Evolutionary conservation across 2,113 vertebrate genomes (phyloP).

Genomic region (Brachypteracias leptosomus): DNA sequence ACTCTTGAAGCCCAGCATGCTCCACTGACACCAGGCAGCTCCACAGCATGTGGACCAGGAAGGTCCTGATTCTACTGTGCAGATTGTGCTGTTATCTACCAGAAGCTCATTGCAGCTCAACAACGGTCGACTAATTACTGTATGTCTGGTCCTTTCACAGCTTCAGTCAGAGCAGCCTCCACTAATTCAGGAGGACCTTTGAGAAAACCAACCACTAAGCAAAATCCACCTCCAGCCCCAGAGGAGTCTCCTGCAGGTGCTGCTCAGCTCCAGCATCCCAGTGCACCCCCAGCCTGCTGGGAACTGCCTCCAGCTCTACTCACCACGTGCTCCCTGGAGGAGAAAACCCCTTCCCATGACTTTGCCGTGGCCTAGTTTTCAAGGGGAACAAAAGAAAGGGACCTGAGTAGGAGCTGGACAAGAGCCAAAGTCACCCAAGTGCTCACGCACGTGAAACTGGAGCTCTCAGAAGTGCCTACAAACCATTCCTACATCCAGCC

Average conservation of each 20-base stretch:
- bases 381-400: background rate
- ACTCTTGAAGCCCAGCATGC: background rate
- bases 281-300: background rate
- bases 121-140: background rate
- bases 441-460: accelerated
- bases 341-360: background rate
- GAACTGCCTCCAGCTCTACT: background rate
- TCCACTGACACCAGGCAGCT: background rate
- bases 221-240: background rate
- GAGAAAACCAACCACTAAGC: background rate
- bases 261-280: background rate
- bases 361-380: background rate
- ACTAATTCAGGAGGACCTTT: background rate
- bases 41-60: accelerated
- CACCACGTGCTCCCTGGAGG: background rate
- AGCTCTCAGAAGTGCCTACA: background rate
- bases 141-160: background rate
- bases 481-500: background rate
- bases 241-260: background rate
- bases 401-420: background rate
- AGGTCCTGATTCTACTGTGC: accelerated
- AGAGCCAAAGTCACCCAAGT: background rate
- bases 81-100: background rate
- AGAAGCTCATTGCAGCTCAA: background rate
- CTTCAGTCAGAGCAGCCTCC: background rate